These are phyloP conservation scores for Sylvilagus bachmani DNA, from an alignment of 2,113 vertebrate genomes.

Conservation along the genomic window DNA sequence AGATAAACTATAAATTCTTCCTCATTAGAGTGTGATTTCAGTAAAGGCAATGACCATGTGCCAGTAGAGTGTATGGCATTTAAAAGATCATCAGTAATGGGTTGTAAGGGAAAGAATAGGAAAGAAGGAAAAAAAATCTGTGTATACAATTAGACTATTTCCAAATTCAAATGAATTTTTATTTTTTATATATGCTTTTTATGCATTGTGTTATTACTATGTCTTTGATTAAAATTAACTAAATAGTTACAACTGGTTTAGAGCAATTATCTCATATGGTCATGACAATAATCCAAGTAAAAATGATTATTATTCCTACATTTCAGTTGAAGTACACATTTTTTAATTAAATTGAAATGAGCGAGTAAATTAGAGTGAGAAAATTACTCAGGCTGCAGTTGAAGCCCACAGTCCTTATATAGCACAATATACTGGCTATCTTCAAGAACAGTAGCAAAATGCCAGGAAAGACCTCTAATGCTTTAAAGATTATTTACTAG, in stretches of 20 bases:
- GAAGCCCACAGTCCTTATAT: background rate
- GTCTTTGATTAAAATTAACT: background rate
- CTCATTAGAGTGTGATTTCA: conserved; percentile 5
- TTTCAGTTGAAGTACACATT: background rate
- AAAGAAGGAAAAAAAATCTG: background rate
- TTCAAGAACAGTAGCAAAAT: conserved; percentile 36
- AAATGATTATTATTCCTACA: background rate
- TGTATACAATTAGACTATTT: background rate
- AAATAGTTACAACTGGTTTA: background rate
- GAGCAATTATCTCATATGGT: conserved; percentile 18
- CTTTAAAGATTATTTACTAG: background rate
- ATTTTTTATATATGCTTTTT: conserved; percentile 23
- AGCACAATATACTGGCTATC: background rate
- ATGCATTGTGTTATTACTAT: background rate
- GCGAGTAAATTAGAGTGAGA: background rate
- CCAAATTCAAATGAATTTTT: background rate
- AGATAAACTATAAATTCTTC: conserved; percentile 23
- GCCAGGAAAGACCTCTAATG: background rate
- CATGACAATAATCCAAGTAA: conserved; percentile 17
- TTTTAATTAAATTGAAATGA: no score
- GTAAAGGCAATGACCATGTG: background rate
- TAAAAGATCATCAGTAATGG: background rate
- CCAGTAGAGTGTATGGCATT: background rate
- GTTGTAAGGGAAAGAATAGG: background rate
- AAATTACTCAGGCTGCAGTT: conserved; percentile 10